These are phyloP conservation scores for Amiota mariae DNA, from an alignment of 2,888 invertebrate species.

Conservation along the genomic window DNA sequence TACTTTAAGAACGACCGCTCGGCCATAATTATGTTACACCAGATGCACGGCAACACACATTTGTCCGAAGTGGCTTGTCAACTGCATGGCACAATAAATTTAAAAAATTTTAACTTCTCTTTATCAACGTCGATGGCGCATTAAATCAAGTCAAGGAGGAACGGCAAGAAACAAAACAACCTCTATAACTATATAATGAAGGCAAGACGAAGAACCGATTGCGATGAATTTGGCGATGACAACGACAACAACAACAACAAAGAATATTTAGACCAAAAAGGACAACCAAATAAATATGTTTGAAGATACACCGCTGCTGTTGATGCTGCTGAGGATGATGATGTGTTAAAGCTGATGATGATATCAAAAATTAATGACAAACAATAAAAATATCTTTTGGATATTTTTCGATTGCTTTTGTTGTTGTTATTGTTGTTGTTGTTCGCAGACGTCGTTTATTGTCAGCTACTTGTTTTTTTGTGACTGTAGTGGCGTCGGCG, in stretches of 20 bases:
- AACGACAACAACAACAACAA: neutral
- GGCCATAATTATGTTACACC: conserved; percentile 75
- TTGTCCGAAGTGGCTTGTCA: conserved; percentile 72
- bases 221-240: neutral
- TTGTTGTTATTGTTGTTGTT: too few relatives aligned
- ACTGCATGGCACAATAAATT: conserved; percentile 70
- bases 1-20: conserved; percentile 73
- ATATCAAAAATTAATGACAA: too few relatives aligned
- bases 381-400: too few relatives aligned
- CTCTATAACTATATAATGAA: neutral
- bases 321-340: too few relatives aligned
- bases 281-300: neutral
- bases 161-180: conserved; percentile 35
- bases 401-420: too few relatives aligned
- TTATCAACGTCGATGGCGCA: neutral
- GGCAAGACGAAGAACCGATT: too few relatives aligned
- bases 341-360: too few relatives aligned
- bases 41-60: conserved; percentile 73
- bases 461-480: too few relatives aligned
- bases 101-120: conserved; percentile 28
- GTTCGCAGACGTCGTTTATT: too few relatives aligned
- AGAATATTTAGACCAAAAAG: neutral
- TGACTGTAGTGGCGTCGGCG: too few relatives aligned
- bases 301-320: neutral
- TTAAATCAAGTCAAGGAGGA: neutral